Conservation (phyloP, 2,113 vertebrate genomes). For the Plecturocebus donacophilus region DNA sequence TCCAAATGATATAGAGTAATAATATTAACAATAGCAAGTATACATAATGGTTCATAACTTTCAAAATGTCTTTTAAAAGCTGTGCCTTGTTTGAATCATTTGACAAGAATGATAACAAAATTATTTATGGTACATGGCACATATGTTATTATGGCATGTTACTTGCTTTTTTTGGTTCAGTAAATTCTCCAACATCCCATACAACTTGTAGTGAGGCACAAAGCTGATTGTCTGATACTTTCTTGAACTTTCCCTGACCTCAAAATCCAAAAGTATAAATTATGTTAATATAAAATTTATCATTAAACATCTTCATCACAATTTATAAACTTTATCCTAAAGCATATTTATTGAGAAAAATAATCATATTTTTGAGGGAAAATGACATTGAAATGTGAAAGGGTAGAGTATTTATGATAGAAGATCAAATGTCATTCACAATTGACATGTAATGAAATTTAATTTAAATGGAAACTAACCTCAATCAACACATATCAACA, state of each 20-base stretch:
- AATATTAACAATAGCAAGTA: not conserved
- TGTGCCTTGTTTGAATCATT: not conserved
- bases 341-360: not conserved
- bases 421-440: not conserved
- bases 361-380: not conserved
- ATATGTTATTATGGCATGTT: not conserved
- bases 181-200: not conserved
- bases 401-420: not conserved
- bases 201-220: not conserved
- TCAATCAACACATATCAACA: not conserved
- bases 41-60: not conserved
- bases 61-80: not conserved
- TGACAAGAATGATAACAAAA: not conserved
- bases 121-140: not conserved
- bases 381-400: not conserved
- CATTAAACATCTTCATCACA: not conserved
- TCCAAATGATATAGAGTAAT: not conserved
- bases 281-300: not conserved
- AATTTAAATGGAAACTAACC: not conserved
- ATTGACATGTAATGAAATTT: slow-evolving; percentile 13
- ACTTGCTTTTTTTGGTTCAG: not conserved
- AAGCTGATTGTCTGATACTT: not conserved
- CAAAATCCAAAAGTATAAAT: not conserved
- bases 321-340: not conserved
- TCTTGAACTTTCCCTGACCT: not conserved